Evolutionary conservation across 2,797 vertebrate species (phyloP).

Genomic region (Enteromius anoplus): DNA sequence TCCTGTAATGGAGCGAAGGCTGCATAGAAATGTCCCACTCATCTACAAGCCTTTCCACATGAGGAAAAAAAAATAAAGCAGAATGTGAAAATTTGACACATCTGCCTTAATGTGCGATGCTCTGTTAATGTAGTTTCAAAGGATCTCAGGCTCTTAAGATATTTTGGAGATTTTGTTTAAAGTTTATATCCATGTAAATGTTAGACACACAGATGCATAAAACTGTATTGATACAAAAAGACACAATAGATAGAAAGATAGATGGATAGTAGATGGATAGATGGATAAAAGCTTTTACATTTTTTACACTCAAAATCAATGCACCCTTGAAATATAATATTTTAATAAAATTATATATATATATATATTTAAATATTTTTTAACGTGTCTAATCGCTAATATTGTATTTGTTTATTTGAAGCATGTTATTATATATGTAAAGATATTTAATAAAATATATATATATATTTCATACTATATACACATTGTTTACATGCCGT

Average conservation of each 20-base stretch:
- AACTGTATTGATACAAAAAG: background rate
- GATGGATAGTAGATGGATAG: no score
- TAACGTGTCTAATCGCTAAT: no score
- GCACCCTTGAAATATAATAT: no score
- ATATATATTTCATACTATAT: background rate
- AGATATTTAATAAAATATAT: background rate
- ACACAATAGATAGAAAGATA: background rate
- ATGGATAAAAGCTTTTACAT: no score
- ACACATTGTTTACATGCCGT: no score
- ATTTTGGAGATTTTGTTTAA: constrained; percentile 54
- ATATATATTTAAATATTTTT: no score
- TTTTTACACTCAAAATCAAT: no score
- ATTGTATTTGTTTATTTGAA: background rate
- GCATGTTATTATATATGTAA: background rate
- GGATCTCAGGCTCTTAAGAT: constrained; percentile 49
- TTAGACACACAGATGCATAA: background rate
- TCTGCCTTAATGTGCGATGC: constrained; percentile 30
- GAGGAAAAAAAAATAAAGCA: constrained; percentile 5
- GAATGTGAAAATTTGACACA: constrained; percentile 45
- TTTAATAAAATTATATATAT: no score
- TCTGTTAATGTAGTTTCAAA: constrained; percentile 54
- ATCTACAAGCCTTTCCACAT: constrained; percentile 31
- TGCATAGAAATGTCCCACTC: constrained; percentile 22
- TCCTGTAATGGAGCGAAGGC: constrained; percentile 44
- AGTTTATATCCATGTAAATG: constrained; percentile 45